Base-by-base conservation (phyloP, 23 tunicate species). In the Halocynthia aurantium region DNA sequence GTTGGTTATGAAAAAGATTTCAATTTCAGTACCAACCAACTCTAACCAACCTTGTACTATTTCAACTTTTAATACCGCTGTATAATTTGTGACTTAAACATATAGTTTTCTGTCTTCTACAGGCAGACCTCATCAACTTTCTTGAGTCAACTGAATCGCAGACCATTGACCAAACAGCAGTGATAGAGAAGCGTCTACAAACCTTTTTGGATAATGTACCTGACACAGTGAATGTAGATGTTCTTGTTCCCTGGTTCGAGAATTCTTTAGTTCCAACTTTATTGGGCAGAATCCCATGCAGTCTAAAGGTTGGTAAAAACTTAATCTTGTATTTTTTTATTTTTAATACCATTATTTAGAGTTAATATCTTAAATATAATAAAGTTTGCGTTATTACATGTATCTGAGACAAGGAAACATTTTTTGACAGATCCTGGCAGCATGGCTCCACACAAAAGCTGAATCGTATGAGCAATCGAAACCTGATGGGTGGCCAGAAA, bases 401-500 rank as follows among this genome's bases (percentile, higher is more conserved):
- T n/a, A n/a, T n/a, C n/a, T n/a, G n/a, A n/a, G n/a, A n/a, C n/a
- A n/a, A n/a, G n/a, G n/a, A n/a, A n/a, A 58, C 17, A 58, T 58
- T 58, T 58, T 58, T 13, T 58, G 17, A 17, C 22, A 91, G 97
- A 76, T 85, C 15, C 13, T 85, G 6, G 74, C 86, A 49, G 74
- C 61, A 20, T 91, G 97, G 97, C 64, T 91, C 52, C 68, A 77
- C 51, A 52, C 58, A 11, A 84, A 84, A 49, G 84, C 84, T 18
- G 51, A 51, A 50, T 53, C 90, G 13, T 55, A 86, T 40, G 97
- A 91, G 66, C 85, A 77, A 58, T 9, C 78, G 7, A 54, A 52
- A 17, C 62, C 84, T 15, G 52, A 56, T 18, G 56, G 73, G 18
- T 91, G 97, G 97, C 97, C 97, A 0, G 81, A 85, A 17, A 87